Conservation (phyloP, 2,888 invertebrate genomes). For the Lomographa bimaculata region DNA sequence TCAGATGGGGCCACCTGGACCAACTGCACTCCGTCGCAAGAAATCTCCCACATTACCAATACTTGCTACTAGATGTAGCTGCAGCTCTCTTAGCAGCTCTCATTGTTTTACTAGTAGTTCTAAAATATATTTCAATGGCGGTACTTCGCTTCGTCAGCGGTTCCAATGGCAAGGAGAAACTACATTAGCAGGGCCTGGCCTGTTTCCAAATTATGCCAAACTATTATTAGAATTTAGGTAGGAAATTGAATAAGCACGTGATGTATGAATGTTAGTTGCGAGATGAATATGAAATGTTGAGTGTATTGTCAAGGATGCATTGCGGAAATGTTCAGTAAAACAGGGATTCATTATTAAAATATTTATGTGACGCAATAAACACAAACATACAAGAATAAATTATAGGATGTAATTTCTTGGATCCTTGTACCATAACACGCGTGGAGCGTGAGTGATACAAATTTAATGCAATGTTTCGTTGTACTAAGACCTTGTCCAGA, state of each 20-base stretch:
- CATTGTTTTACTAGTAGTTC: constrained; percentile 40
- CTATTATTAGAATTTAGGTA: constrained; percentile 16
- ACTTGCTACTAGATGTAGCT: constrained; percentile 60
- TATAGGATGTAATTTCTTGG: no score
- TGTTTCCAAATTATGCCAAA: constrained; percentile 19
- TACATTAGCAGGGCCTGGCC: constrained; percentile 48
- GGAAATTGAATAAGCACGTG: constrained; percentile 3
- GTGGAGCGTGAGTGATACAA: no score
- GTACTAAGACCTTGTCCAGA: no score
- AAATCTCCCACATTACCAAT: constrained; percentile 58
- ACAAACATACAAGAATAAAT: no score
- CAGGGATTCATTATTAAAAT: no score
- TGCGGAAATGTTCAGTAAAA: no score
- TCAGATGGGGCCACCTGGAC: constrained; percentile 66
- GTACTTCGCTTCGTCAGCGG: constrained; percentile 48
- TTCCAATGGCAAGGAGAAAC: constrained; percentile 54
- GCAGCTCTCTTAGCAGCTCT: constrained; percentile 47
- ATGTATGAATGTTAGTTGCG: not conserved
- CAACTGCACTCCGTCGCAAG: constrained; percentile 57
- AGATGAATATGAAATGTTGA: not conserved
- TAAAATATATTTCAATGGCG: constrained; percentile 47
- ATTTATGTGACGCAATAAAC: no score
- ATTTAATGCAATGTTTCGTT: no score
- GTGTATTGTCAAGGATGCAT: no score
- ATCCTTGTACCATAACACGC: no score